Evolutionary conservation across 2,113 vertebrate species (phyloP).

Genomic region (Phainopepla nitens): DNA sequence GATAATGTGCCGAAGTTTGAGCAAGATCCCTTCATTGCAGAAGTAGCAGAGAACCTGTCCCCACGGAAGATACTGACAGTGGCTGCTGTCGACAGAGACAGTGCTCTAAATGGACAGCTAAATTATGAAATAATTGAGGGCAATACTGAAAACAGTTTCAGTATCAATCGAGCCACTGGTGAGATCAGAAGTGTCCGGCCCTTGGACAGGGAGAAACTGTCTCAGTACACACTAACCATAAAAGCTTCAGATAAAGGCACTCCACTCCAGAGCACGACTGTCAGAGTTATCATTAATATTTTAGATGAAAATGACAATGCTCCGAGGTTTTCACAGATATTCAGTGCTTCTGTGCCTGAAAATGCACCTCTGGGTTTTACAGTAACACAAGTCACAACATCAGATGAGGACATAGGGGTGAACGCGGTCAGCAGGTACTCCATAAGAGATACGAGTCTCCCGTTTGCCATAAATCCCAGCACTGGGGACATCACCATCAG

Average conservation of each 20-base stretch:
- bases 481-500: slow-evolving; percentile 92
- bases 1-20: slow-evolving; percentile 89
- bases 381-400: slow-evolving; percentile 90
- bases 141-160: slow-evolving; percentile 88
- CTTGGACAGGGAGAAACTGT: slow-evolving; percentile 87
- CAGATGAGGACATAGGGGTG: slow-evolving; percentile 88
- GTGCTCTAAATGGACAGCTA: slow-evolving; percentile 88
- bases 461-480: slow-evolving; percentile 86
- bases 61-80: slow-evolving; percentile 84
- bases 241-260: slow-evolving; percentile 87
- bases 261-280: slow-evolving; percentile 77
- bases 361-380: slow-evolving; percentile 90
- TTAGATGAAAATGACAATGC: slow-evolving; percentile 96
- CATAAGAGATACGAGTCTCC: slow-evolving; percentile 83
- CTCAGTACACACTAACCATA: slow-evolving; percentile 81
- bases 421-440: slow-evolving; percentile 92
- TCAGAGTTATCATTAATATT: slow-evolving; percentile 83
- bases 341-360: slow-evolving; percentile 90
- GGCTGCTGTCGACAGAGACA: slow-evolving; percentile 85
- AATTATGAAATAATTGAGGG: slow-evolving; percentile 87
- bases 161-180: slow-evolving; percentile 84
- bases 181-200: slow-evolving; percentile 87
- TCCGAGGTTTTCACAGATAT: slow-evolving; percentile 94
- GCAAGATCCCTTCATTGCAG: slow-evolving; percentile 85
- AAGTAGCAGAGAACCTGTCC: slow-evolving; percentile 88